Evolutionary conservation across 2,113 vertebrate species (phyloP).

Genomic region (Regulus satrapa): DNA sequence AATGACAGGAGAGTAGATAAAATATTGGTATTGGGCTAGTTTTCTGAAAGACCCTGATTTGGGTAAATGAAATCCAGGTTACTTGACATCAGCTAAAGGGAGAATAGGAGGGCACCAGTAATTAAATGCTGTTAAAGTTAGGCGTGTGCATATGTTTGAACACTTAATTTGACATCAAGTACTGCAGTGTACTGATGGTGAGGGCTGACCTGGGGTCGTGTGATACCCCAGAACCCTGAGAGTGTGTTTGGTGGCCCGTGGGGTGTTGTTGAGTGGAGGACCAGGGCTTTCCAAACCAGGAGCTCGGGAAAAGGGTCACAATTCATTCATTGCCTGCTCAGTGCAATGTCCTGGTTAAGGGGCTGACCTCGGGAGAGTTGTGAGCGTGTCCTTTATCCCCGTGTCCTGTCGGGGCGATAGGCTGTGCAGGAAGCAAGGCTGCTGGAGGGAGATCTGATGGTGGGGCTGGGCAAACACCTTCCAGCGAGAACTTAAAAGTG

Average conservation of each 20-base stretch:
- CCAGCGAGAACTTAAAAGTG: slow-evolving; percentile 36
- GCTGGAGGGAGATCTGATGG: neutral
- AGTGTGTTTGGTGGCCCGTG: accelerated
- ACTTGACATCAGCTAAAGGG: neutral
- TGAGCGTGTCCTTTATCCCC: accelerated
- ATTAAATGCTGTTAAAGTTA: neutral
- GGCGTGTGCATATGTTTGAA: neutral
- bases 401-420: accelerated
- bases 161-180: neutral
- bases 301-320: neutral
- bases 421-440: neutral
- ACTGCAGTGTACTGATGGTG: accelerated
- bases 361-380: neutral
- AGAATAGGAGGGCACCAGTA: neutral
- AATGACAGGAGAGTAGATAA: neutral
- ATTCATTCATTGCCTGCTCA: accelerated
- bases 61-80: neutral
- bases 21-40: neutral
- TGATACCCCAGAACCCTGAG: neutral
- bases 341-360: accelerated
- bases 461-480: slow-evolving; percentile 39
- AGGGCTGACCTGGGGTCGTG: neutral
- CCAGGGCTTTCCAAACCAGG: neutral
- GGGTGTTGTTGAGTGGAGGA: neutral
- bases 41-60: neutral